phyloP scores from a whole-genome alignment of 92 coral and sea anemone species.

The Actinernus sp. region DNA sequence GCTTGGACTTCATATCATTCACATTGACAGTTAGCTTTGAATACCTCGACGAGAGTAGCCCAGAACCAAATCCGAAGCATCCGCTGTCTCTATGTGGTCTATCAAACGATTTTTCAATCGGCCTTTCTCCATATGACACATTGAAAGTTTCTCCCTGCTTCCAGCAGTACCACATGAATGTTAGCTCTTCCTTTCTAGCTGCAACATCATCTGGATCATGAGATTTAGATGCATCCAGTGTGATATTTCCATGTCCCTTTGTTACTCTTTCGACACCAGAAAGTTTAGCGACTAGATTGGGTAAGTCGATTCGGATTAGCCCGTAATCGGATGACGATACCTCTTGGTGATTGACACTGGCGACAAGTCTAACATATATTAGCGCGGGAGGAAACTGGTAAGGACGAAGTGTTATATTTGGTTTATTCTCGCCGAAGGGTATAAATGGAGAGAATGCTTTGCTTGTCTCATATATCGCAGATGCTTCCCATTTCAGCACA shows the following conservation, averaged over 20 bases:
- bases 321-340: slow-evolving; percentile 66
- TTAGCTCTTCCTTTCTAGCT: slow-evolving; percentile 12
- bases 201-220: slow-evolving; percentile 45
- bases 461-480: slow-evolving; percentile 15
- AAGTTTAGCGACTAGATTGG: slow-evolving; percentile 32
- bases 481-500: slow-evolving; percentile 14
- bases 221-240: slow-evolving; percentile 42
- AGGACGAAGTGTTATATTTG: slow-evolving; percentile 1
- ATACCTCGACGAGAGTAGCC: slow-evolving; percentile 39
- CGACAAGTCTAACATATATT: slow-evolving; percentile 32
- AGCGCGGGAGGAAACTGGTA: slow-evolving; percentile 24
- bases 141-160: slow-evolving; percentile 46
- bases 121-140: slow-evolving; percentile 29
- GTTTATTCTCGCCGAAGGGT: slow-evolving; percentile 24
- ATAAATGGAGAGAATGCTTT: slow-evolving; percentile 10
- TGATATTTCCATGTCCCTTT: slow-evolving; percentile 48
- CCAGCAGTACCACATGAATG: slow-evolving; percentile 67
- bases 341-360: slow-evolving; percentile 26
- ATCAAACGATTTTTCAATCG: slow-evolving; percentile 53
- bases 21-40: slow-evolving; percentile 30
- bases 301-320: slow-evolving; percentile 41
- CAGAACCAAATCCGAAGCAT: slow-evolving; percentile 79
- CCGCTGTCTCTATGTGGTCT: slow-evolving; percentile 51
- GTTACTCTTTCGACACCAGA: slow-evolving; percentile 28
- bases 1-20: slow-evolving; percentile 53